Conservation (phyloP, 1,140 invertebrate species). For the Aphelenchoides fujianensis region DNA sequence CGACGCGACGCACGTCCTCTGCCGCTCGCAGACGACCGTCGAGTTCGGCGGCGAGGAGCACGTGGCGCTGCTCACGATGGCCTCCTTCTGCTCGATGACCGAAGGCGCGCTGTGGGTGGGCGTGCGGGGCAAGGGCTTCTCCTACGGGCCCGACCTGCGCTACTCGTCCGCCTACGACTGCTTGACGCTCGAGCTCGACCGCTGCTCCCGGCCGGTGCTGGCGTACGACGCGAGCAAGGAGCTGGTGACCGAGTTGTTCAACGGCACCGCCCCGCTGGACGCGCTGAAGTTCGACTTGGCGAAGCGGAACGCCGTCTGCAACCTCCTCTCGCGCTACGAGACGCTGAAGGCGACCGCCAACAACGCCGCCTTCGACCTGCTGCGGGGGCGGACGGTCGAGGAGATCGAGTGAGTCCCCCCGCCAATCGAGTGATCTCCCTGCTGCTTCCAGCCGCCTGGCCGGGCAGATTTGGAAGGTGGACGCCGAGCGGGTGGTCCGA, state of each 20-base stretch:
- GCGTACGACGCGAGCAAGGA: conserved; percentile 75
- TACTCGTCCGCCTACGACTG: conserved; percentile 70
- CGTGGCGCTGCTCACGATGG: conserved; percentile 73
- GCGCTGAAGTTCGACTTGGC: conserved; percentile 75
- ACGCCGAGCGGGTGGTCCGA: too few relatives aligned
- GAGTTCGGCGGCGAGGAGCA: conserved; percentile 71
- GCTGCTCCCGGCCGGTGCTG: conserved; percentile 72
- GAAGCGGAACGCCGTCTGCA: conserved; percentile 77
- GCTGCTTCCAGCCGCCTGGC: too few relatives aligned
- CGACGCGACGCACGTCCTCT: conserved; percentile 74
- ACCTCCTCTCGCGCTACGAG: conserved; percentile 76
- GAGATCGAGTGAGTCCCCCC: conserved; percentile 14
- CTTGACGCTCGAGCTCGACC: conserved; percentile 72
- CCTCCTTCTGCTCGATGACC: conserved; percentile 79
- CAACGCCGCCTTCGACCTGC: conserved; percentile 69
- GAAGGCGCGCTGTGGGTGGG: conserved; percentile 84
- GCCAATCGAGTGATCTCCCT: too few relatives aligned
- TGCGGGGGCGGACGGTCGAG: neutral
- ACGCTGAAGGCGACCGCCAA: conserved; percentile 72
- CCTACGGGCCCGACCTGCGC: conserved; percentile 74
- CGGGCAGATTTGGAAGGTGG: too few relatives aligned
- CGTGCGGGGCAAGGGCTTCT: conserved; percentile 76
- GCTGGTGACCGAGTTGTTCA: conserved; percentile 73
- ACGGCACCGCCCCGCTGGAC: conserved; percentile 70
- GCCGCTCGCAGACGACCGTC: conserved; percentile 63